These are phyloP conservation scores for Anagrus nilaparvatae DNA, from an alignment of 1,140 invertebrate species.

Conservation along the genomic window DNA sequence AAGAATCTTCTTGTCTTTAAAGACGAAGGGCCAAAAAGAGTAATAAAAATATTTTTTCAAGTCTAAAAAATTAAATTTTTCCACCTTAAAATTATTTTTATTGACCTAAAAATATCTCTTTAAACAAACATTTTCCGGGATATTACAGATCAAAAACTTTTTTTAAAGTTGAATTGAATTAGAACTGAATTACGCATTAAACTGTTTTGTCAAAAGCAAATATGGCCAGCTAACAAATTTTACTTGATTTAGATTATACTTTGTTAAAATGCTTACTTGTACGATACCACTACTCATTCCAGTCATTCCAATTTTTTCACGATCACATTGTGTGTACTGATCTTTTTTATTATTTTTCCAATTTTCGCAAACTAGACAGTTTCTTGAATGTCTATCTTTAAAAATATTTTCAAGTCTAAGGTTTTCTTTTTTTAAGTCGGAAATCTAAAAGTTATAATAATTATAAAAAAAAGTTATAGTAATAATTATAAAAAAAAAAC, in stretches of 20 bases:
- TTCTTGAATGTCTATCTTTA: slow-evolving; percentile 14
- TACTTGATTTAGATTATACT: too few relatives aligned
- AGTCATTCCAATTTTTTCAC: slow-evolving; percentile 16
- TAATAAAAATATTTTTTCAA: too few relatives aligned
- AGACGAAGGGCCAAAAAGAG: too few relatives aligned
- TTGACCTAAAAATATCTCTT: neutral
- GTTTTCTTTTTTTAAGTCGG: slow-evolving; percentile 19
- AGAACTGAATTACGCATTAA: neutral
- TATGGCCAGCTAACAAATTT: too few relatives aligned
- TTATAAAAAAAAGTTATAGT: slow-evolving; percentile 6
- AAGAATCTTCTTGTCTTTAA: too few relatives aligned
- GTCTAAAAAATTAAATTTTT: neutral
- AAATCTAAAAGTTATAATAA: slow-evolving; percentile 19
- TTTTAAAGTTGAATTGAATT: neutral
- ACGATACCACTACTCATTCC: slow-evolving; percentile 25
- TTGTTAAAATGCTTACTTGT: slow-evolving; percentile 22
- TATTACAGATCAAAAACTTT: neutral
- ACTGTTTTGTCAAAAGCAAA: too few relatives aligned
- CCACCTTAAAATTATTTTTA: neutral
- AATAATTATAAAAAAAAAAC: slow-evolving; percentile 1
- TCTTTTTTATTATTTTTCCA: slow-evolving; percentile 22
- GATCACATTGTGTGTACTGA: slow-evolving; percentile 23
- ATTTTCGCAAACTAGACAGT: slow-evolving; percentile 28
- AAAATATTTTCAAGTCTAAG: slow-evolving; percentile 18
- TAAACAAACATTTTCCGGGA: neutral